These are phyloP conservation scores for Heteronetta atricapilla DNA, from an alignment of 2,113 vertebrate species.

Conservation along the genomic window DNA sequence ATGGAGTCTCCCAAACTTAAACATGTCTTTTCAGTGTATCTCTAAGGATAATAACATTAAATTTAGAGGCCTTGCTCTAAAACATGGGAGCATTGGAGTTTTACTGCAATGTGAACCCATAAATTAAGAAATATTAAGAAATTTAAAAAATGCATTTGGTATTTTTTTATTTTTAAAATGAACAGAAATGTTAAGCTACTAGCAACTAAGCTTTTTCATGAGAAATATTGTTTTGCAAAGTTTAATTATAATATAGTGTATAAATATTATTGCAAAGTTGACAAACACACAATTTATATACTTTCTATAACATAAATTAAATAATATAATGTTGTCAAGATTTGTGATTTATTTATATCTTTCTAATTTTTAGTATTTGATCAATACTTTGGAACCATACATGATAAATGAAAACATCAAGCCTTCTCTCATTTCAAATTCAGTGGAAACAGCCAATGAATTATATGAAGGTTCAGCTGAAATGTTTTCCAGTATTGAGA, in stretches of 20 bases:
- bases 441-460: slow-evolving; percentile 48
- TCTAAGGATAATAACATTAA: background rate
- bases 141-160: background rate
- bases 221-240: background rate
- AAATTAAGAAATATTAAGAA: background rate
- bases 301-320: background rate
- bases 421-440: slow-evolving; percentile 17
- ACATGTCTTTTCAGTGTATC: background rate
- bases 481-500: slow-evolving; percentile 74
- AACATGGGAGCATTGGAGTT: background rate
- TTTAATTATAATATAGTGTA: background rate
- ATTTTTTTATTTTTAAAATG: background rate
- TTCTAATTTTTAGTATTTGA: slow-evolving; percentile 76
- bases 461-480: slow-evolving; percentile 84
- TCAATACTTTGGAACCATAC: slow-evolving; percentile 65
- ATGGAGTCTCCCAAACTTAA: background rate
- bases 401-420: slow-evolving; percentile 42
- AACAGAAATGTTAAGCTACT: background rate
- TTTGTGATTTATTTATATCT: background rate
- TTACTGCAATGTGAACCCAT: background rate
- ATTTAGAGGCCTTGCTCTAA: background rate
- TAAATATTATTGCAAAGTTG: background rate
- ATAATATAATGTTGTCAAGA: background rate
- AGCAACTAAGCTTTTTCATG: background rate
- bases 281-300: background rate